Conservation (phyloP, 2,888 invertebrate species). For the Liopterus haemorrhoidalis region DNA sequence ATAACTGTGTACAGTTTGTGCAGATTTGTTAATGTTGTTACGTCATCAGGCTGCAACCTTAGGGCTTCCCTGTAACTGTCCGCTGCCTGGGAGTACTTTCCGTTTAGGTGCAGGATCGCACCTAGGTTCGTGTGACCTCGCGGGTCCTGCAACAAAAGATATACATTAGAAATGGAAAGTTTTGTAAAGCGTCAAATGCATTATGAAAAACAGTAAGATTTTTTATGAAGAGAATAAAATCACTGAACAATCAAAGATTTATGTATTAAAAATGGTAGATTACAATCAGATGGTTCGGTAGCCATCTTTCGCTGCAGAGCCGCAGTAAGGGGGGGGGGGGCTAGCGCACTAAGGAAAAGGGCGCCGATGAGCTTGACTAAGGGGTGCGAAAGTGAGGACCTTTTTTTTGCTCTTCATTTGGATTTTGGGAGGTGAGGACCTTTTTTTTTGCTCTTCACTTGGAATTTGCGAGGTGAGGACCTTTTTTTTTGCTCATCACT, state of each 20-base stretch:
- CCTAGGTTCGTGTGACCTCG: slow-evolving; percentile 91
- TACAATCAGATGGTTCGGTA: too few relatives aligned
- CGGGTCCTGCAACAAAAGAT: slow-evolving; percentile 59
- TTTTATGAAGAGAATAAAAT: neutral
- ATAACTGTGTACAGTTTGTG: slow-evolving; percentile 60
- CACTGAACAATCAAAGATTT: neutral
- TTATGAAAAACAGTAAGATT: neutral
- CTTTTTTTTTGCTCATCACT: too few relatives aligned
- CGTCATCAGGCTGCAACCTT: slow-evolving; percentile 79
- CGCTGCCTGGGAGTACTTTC: slow-evolving; percentile 83
- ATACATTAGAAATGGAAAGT: slow-evolving; percentile 11
- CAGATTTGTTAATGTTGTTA: slow-evolving; percentile 82
- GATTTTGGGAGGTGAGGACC: too few relatives aligned
- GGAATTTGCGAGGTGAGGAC: too few relatives aligned
- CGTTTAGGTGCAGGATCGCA: slow-evolving; percentile 89
- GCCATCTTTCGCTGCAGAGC: too few relatives aligned
- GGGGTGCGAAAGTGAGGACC: too few relatives aligned
- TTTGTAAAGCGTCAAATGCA: slow-evolving; percentile 4
- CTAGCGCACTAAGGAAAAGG: too few relatives aligned
- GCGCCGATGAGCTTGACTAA: too few relatives aligned
- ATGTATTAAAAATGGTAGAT: too few relatives aligned
- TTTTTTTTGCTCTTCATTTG: too few relatives aligned
- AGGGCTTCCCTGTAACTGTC: slow-evolving; percentile 80
- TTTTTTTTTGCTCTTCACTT: too few relatives aligned
- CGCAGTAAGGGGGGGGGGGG: too few relatives aligned